Evolutionary conservation across 2,797 vertebrate species (phyloP), one percentile per base, ranked within the genome.

Genomic region (Ptychadena robeensis): DNA sequence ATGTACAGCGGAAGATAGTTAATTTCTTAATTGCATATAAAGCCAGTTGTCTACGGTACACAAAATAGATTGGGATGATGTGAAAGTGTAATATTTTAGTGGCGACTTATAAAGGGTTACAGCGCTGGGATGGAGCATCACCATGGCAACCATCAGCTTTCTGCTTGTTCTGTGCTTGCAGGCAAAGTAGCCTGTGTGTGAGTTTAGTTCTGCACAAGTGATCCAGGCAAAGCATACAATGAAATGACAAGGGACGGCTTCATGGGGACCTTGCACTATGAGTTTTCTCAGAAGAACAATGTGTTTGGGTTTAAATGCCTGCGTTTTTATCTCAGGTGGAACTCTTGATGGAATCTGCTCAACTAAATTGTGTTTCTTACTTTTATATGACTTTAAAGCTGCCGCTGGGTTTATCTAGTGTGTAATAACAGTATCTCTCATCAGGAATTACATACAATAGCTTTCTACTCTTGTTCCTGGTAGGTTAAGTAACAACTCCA

Each of bases 111-210:
- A 76, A 75, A 10, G 67, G 83, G 77, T 85, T 80, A 82, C 78
- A 38, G 53, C 69, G 63, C 73, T 81, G 73, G 73, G 79, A 82
- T 80, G 79, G 69, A 81, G 71, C 38, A 71, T 76, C 66, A 81
- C 79, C 73, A 81, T 81, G 53, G 72, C 37, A 75, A 79, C 77
- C 10, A 70, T 73, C 57, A 72, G 59, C 37, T 77, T 73, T 81
- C 83, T 81, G 65, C 83, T 76, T 85, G 72, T 81, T 76, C 83
- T 85, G 72, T 85, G 63, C 78, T 59, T 35, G 35, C 32, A 74
- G 82, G 35, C 10, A 25, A 65, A 72, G 64, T n/a, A 70, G 32
- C 31, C 38, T 71, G 68, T 73, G 68, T 73, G 68, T 30, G 34
- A 34, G 31, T 85, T 85, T 80, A 85, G 83, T 85, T 80, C 83